These are phyloP conservation scores for Drosophila niveifrons DNA, from an alignment of 2,888 invertebrate genomes.

Conservation along the genomic window DNA sequence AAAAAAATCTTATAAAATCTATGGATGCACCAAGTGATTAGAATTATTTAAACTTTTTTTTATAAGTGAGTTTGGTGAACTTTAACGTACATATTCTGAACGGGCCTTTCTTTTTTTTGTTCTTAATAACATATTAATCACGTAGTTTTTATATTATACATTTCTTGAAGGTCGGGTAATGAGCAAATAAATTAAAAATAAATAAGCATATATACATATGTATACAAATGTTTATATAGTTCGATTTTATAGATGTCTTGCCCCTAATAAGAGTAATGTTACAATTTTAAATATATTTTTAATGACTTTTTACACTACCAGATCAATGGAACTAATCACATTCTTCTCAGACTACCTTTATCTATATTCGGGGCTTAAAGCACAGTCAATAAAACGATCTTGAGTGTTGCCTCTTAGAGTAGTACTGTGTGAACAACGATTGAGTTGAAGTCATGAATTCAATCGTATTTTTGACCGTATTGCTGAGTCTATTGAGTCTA, in stretches of 20 bases:
- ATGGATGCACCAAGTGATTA: too few relatives aligned
- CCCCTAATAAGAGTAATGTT: slow-evolving; percentile 2
- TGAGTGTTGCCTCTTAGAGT: not conserved
- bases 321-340: slow-evolving; percentile 8
- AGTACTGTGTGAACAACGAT: slow-evolving; percentile 15
- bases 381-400: slow-evolving; percentile 9
- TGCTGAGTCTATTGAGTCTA: not conserved
- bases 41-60: too few relatives aligned
- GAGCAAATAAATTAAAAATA: too few relatives aligned
- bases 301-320: not conserved
- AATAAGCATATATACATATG: too few relatives aligned
- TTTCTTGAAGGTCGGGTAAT: too few relatives aligned
- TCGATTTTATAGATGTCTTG: not conserved
- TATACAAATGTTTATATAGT: too few relatives aligned
- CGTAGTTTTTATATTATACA: too few relatives aligned
- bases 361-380: not conserved
- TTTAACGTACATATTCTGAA: too few relatives aligned
- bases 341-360: slow-evolving; percentile 1
- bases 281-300: slow-evolving; percentile 10
- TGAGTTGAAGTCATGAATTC: slow-evolving; percentile 8
- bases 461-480: not conserved
- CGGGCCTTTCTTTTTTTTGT: too few relatives aligned
- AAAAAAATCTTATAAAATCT: too few relatives aligned
- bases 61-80: too few relatives aligned
- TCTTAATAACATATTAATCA: too few relatives aligned